phyloP scores from a whole-genome alignment of 2,888 invertebrate species.

The Altica lythri region DNA sequence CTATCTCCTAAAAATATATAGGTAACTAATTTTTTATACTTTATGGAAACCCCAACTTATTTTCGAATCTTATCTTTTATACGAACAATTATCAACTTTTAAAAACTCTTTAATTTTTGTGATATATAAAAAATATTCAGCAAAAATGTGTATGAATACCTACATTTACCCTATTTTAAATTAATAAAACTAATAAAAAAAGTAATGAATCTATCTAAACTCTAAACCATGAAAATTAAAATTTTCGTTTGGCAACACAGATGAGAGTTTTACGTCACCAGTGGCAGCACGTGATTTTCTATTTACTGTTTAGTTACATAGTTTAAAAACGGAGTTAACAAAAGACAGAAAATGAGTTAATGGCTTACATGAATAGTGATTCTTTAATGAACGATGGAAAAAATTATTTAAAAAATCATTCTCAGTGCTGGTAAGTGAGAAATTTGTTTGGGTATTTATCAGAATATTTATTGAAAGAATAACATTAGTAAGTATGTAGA shows the following conservation, averaged over 20 bases:
- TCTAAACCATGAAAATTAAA: not conserved
- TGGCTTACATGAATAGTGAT: constrained; percentile 23
- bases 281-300: constrained; percentile 53
- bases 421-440: constrained; percentile 18
- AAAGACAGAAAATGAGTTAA: constrained; percentile 29
- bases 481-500: too few species aligned
- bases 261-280: constrained; percentile 26
- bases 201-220: not conserved
- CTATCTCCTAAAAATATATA: too few species aligned
- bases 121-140: too few species aligned
- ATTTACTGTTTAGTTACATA: constrained; percentile 48
- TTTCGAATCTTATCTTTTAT: too few species aligned
- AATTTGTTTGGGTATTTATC: constrained; percentile 1
- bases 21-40: too few species aligned
- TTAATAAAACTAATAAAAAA: too few species aligned
- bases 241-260: constrained; percentile 18
- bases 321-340: constrained; percentile 23
- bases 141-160: too few species aligned
- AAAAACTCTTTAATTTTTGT: too few species aligned
- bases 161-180: too few species aligned
- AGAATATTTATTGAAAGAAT: not conserved
- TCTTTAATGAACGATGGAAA: constrained; percentile 2
- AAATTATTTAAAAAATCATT: constrained; percentile 5
- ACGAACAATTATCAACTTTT: too few species aligned
- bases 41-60: too few species aligned